These are phyloP conservation scores for Poliocrania exsul DNA, from an alignment of 2,797 vertebrate species.

Conservation along the genomic window DNA sequence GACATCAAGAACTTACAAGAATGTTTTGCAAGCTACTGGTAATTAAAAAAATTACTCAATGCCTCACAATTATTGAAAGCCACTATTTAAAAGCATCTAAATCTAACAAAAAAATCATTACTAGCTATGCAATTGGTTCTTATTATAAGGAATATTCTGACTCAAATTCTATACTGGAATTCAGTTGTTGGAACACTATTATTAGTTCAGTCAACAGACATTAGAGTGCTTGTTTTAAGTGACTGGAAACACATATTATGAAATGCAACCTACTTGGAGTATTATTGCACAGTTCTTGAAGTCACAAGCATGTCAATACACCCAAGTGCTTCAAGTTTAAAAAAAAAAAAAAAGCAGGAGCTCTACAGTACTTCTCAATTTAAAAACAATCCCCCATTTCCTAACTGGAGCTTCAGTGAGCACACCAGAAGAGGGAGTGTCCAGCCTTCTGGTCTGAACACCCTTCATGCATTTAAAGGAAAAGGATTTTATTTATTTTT, in stretches of 20 bases:
- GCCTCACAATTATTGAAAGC: background rate
- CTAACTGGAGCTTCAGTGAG: background rate
- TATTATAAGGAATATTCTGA: background rate
- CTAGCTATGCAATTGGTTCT: background rate
- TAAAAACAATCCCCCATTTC: background rate
- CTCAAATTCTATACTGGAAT: background rate
- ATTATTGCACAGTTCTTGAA: background rate
- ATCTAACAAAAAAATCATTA: background rate
- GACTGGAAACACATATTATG: background rate
- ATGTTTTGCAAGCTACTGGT: background rate
- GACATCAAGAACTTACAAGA: background rate
- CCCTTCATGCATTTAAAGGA: background rate
- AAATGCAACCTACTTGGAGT: background rate
- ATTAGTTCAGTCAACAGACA: conserved; percentile 1
- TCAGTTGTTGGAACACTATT: background rate
- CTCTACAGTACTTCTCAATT: background rate
- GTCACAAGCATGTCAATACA: background rate
- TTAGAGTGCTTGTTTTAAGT: background rate
- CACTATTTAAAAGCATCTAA: background rate
- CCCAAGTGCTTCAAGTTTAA: background rate
- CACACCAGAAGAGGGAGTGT: background rate
- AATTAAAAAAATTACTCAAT: background rate
- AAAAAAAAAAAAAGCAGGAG: background rate
- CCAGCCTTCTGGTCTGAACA: background rate
- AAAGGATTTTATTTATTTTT: background rate